phyloP scores from a whole-genome alignment of 1,140 invertebrate genomes.

The Pseudomyrmex concolor region DNA sequence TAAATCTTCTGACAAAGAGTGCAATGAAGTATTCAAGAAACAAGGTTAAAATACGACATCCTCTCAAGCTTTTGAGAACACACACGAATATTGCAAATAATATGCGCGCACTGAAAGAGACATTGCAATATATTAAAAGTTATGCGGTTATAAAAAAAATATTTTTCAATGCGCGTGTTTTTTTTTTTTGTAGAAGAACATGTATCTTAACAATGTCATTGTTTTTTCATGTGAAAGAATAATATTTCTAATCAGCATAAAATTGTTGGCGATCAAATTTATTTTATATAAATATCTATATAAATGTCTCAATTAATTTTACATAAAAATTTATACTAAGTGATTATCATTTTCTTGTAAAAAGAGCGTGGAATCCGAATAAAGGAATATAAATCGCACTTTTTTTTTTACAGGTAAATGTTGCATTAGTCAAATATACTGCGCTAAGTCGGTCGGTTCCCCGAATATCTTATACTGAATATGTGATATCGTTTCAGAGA shows the following conservation, averaged over 20 bases:
- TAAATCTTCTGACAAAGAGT: background rate
- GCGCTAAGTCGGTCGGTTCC: background rate
- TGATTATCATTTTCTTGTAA: background rate
- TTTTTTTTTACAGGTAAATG: background rate
- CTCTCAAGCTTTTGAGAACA: background rate
- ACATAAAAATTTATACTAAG: too few relatives aligned
- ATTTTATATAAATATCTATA: too few relatives aligned
- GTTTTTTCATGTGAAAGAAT: too few relatives aligned
- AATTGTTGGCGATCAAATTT: too few relatives aligned
- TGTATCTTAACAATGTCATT: too few relatives aligned
- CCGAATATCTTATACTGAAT: background rate
- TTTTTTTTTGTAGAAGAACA: too few relatives aligned
- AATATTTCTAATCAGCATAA: too few relatives aligned
- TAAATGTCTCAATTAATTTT: too few relatives aligned
- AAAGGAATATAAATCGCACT: background rate
- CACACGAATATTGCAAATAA: background rate
- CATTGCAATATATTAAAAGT: background rate
- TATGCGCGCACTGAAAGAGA: background rate
- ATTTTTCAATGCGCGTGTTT: too few relatives aligned
- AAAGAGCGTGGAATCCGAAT: background rate
- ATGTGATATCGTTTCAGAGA: background rate
- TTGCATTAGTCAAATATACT: constrained; percentile 10
- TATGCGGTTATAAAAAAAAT: background rate
- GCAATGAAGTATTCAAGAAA: background rate
- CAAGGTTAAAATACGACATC: background rate